Base-by-base conservation (phyloP, 2,113 vertebrate species). In the Saccopteryx leptura region DNA sequence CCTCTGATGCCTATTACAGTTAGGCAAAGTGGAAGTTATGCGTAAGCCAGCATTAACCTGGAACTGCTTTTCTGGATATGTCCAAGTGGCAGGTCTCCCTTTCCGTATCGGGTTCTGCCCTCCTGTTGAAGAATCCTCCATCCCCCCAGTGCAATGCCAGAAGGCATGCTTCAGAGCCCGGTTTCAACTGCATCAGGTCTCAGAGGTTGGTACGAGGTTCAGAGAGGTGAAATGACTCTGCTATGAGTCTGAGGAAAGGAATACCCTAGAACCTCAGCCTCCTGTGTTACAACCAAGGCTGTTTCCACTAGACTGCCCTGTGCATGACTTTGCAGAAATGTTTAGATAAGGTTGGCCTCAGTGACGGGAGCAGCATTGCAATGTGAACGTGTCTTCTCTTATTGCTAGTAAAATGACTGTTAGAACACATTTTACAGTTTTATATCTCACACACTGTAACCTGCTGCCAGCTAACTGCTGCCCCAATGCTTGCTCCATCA, bases 351-450 rank as follows among this genome's bases (percentile, higher is more conserved):
- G 78, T 88, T 90, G 48, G 68, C 88, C 80, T 92, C 74, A 46
- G 48, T 54, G 74, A 79, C 60, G 50, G 46, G 61, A 88, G 48
- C 46, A 18, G 72, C 74, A 39, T 31, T 48, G 18, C 76, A 46
- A 26, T 18, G 72, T 39, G 72, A 56, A 82, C 26, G 5, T 93
- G 81, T 94, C 91, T 93, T 58, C 66, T 84, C 90, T 91, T 74
- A 85, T 91, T 96, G 93, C 94, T 31, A 58, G 78, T 74, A 92
- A 96, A 88, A 60, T 86, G 91, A 79, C 65, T 95, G 94, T 71
- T 82, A 88, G 88, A 74, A 75, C 85, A 63, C 10, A 46, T 97
- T 97, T 96, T 95, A 95, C 94, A 96, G 96, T 91, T 86, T 93
- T 33, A 3, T 68, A 68, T 88, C 92, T 91, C 95, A 92, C 56